Evolutionary conservation across 2,888 invertebrate genomes (phyloP), one percentile per base, ranked within the genome.

Genomic region (Cerastis leucographa): DNA sequence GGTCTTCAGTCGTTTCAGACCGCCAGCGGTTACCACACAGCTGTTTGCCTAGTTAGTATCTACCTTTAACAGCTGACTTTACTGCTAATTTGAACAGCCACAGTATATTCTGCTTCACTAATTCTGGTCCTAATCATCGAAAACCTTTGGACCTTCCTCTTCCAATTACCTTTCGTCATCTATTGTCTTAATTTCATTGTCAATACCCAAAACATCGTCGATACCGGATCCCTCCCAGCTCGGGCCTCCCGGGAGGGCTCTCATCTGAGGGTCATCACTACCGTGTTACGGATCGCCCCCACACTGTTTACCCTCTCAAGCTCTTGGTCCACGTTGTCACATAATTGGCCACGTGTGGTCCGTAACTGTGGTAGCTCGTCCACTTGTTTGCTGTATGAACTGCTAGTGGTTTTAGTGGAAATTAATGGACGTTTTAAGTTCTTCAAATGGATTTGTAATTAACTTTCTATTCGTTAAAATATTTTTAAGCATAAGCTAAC

Each of bases 321-420:
- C 89, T 91, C 85, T 84, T 88, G 72, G 83, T 73, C 85, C 35
- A 89, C 91, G 92, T 93, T 93, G 94, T 94, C 95, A 94, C 94
- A 93, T 93, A 93, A 94, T 95, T 94, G 92, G 93, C 69, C 71
- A 89, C 87, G 93, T 93, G 93, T 92, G 93, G 92, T 92, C 93
- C 89, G 91, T 90, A 90, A 91, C 88, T 84, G 86, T 87, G 88
- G 91, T 88, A 91, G 90, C 88, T 73, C 80, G 85, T 86, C 86
- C 85, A 87, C 81, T 87, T 88, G 85, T 85, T 84, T 85, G 86
- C 80, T 80, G 42, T 77, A 77, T 19, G 72, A 65, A 67, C 72
- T 78, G 69, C 74, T 66, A 81, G 69, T 77, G 75, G 79, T 76
- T 82, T 80, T 73, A 86, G 78, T 87, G 62, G 70, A 86, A 81